A percentile compares a stretch with the other conserved stretches of the same genome.
phyloP scores from a whole-genome alignment of 2,888 invertebrate genomes.

The Ennomos quercinarius region DNA sequence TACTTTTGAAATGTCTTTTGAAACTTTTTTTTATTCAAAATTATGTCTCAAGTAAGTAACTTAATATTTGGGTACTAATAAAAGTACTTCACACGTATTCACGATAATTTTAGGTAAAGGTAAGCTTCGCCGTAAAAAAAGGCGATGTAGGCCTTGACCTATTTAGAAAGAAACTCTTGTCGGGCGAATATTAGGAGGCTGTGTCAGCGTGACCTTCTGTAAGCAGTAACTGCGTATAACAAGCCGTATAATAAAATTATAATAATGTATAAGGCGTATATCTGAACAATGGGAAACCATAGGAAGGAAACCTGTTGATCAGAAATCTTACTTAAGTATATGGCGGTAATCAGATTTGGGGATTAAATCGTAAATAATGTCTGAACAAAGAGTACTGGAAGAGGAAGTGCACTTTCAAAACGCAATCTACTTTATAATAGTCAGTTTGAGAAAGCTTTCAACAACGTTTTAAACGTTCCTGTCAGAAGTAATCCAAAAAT shows the following conservation, averaged over 20 bases:
- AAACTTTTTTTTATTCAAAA: no score
- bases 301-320: slow-evolving; percentile 25
- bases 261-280: not conserved
- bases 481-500: slow-evolving; percentile 13
- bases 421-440: no score
- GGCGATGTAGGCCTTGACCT: slow-evolving; percentile 23
- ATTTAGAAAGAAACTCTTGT: slow-evolving; percentile 16
- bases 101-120: not conserved
- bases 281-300: slow-evolving; percentile 11
- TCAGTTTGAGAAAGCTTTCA: no score
- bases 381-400: not conserved
- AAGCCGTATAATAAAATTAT: no score
- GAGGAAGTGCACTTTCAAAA: no score
- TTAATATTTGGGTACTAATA: no score
- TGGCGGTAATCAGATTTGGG: slow-evolving; percentile 4
- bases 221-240: not conserved
- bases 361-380: not conserved
- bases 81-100: not conserved
- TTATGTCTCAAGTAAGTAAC: no score
- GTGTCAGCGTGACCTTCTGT: slow-evolving; percentile 16
- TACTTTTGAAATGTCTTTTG: no score
- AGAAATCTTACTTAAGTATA: slow-evolving; percentile 2
- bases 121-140: slow-evolving; percentile 11
- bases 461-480: not conserved
- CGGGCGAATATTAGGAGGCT: slow-evolving; percentile 17